phyloP scores from a whole-genome alignment of 1,140 invertebrate genomes.

The Bombus pyrosoma region DNA sequence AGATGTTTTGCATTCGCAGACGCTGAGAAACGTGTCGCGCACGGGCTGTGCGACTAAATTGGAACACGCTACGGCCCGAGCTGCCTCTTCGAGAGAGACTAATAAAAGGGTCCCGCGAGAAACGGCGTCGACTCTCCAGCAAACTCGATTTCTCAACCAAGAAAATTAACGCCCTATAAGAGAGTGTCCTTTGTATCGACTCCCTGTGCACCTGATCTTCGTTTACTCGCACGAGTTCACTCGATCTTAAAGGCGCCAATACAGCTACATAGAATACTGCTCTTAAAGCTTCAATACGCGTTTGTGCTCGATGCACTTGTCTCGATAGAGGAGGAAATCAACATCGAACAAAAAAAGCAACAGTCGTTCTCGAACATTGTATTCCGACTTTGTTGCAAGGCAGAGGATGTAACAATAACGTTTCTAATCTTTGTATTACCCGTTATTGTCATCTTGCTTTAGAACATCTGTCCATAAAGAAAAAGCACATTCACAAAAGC shows the following conservation, averaged over 20 bases:
- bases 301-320: not conserved
- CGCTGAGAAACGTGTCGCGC: slow-evolving; percentile 77
- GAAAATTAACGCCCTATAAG: not conserved
- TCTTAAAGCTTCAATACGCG: not conserved
- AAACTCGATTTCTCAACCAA: slow-evolving; percentile 4
- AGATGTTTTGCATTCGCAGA: slow-evolving; percentile 82
- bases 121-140: slow-evolving; percentile 17
- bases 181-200: not conserved
- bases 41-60: slow-evolving; percentile 59
- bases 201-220: not conserved
- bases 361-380: slow-evolving; percentile 60
- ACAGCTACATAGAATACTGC: not conserved
- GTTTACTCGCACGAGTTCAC: not conserved
- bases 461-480: not conserved
- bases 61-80: slow-evolving; percentile 57
- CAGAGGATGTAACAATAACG: slow-evolving; percentile 36
- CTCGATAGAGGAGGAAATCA: not conserved
- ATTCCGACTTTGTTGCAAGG: slow-evolving; percentile 57
- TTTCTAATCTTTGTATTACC: slow-evolving; percentile 49
- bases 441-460: slow-evolving; percentile 36
- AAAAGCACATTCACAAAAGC: slow-evolving; percentile 6
- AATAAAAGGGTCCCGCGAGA: slow-evolving; percentile 19
- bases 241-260: not conserved
- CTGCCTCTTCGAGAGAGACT: slow-evolving; percentile 21
- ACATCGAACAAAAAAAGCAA: slow-evolving; percentile 32